These are phyloP conservation scores for Ethmia dodecea DNA, from an alignment of 2,888 invertebrate genomes.

Conservation along the genomic window DNA sequence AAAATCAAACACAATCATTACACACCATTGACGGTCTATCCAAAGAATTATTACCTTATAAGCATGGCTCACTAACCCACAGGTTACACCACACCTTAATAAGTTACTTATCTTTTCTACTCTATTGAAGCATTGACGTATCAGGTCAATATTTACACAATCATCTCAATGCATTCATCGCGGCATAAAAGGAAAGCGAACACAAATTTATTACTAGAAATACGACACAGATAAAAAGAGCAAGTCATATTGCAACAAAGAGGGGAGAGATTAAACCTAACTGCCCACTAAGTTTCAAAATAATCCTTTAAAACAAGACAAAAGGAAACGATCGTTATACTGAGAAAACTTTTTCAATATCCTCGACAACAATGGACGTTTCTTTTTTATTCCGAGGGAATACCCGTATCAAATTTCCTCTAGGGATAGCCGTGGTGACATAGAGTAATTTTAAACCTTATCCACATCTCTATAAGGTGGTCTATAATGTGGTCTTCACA, in stretches of 20 bases:
- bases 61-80: constrained; percentile 52
- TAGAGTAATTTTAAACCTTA: too few relatives aligned
- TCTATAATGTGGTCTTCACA: too few relatives aligned
- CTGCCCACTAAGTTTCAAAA: constrained; percentile 47
- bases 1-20: constrained; percentile 15
- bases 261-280: constrained; percentile 41
- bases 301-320: constrained; percentile 55
- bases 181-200: constrained; percentile 35
- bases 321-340: constrained; percentile 44
- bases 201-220: constrained; percentile 31
- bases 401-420: constrained; percentile 50
- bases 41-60: constrained; percentile 20
- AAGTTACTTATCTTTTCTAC: constrained; percentile 31
- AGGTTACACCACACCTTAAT: constrained; percentile 27
- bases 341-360: constrained; percentile 66
- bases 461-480: too few relatives aligned
- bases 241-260: constrained; percentile 19
- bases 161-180: constrained; percentile 34
- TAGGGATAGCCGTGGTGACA: constrained; percentile 36
- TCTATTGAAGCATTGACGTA: constrained; percentile 42
- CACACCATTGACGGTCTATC: constrained; percentile 4
- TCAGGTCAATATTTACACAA: constrained; percentile 54
- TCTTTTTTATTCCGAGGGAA: constrained; percentile 42
- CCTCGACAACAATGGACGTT: constrained; percentile 51
- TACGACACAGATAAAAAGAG: constrained; percentile 16